Conservation (phyloP, 2,797 vertebrate species). For the Enteromius thamalakanensis region DNA sequence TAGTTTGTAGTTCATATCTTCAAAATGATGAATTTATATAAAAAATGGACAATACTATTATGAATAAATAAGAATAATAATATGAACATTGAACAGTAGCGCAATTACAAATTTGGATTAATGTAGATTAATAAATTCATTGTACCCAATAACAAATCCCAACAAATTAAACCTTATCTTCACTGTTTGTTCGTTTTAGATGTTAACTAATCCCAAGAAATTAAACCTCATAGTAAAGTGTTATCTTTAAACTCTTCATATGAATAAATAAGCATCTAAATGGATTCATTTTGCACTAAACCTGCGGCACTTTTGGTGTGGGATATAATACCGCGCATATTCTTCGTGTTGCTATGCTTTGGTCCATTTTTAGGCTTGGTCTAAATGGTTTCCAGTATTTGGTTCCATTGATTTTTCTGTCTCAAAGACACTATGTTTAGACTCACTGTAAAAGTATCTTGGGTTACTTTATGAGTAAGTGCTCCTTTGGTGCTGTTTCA, state of each 20-base stretch:
- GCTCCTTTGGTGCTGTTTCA: slow-evolving; percentile 22
- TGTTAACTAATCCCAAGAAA: background rate
- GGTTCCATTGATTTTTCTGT: slow-evolving; percentile 40
- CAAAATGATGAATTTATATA: background rate
- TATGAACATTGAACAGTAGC: background rate
- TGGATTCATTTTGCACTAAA: background rate
- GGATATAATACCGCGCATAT: background rate
- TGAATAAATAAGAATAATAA: background rate
- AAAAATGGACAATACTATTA: background rate
- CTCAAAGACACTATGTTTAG: slow-evolving; percentile 32
- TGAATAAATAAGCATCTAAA: background rate
- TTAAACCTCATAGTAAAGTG: background rate
- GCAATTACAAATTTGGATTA: background rate
- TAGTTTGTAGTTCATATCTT: background rate
- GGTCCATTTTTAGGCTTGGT: slow-evolving; percentile 6
- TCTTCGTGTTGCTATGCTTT: slow-evolving; percentile 8
- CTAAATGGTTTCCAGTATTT: slow-evolving; percentile 42
- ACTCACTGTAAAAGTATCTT: slow-evolving; percentile 23
- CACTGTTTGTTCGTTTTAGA: background rate
- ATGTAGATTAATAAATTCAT: background rate
- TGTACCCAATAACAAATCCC: background rate
- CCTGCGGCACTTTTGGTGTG: background rate
- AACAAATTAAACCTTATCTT: too few species aligned
- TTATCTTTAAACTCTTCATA: background rate
- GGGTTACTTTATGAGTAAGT: slow-evolving; percentile 13